A percentile compares a stretch with the other conserved stretches of the same genome.
Evolutionary conservation across 2,113 vertebrate genomes (phyloP).

Genomic region (Grammomys surdaster): DNA sequence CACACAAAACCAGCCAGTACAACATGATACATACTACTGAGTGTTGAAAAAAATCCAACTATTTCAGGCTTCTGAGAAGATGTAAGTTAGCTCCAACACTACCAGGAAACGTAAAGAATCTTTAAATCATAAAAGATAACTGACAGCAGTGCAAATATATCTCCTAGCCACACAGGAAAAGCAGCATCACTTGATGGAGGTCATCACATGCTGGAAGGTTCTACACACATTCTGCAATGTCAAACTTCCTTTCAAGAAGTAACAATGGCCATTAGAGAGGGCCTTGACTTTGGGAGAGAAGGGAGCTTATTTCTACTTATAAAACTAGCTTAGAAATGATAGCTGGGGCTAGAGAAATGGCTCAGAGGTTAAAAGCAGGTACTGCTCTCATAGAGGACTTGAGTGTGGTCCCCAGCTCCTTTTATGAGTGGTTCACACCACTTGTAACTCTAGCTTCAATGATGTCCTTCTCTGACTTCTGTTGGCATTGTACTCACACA

Average conservation of each 20-base stretch:
- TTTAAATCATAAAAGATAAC: not conserved
- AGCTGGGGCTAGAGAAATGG: not conserved
- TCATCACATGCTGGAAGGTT: not conserved
- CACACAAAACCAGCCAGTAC: too few relatives aligned
- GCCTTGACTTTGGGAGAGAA: not conserved
- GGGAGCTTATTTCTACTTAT: not conserved
- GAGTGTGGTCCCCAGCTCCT: not conserved
- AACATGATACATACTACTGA: not conserved
- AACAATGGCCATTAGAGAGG: not conserved
- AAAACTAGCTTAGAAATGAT: not conserved
- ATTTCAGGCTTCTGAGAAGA: slow-evolving; percentile 12
- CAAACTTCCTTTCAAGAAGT: not conserved
- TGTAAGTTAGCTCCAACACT: not conserved
- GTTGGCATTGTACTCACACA: not conserved
- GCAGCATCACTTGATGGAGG: not conserved
- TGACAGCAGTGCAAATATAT: not conserved
- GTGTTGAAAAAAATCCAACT: not conserved
- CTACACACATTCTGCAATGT: not conserved
- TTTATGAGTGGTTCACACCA: not conserved
- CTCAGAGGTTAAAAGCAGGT: not conserved
- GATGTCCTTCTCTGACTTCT: not conserved
- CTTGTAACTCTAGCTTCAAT: not conserved
- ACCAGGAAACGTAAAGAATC: not conserved
- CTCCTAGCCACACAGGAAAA: not conserved
- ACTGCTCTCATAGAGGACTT: not conserved